Evolutionary conservation across 2,888 invertebrate genomes (phyloP), one percentile per base, ranked within the genome.

Genomic region (Caenorhabditis parvicauda): DNA sequence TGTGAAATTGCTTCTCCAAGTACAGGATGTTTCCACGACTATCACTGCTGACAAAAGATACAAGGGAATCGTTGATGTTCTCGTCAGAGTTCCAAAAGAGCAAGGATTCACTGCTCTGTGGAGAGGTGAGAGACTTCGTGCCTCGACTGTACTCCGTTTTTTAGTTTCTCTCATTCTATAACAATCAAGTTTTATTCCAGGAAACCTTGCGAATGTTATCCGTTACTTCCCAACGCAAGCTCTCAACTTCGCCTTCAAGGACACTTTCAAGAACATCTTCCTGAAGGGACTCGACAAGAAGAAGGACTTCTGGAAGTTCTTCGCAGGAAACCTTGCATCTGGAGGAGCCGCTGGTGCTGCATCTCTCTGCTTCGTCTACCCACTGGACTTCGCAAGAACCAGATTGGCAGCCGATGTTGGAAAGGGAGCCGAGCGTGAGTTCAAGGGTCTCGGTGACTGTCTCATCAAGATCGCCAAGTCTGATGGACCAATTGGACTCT

Each of bases 311-410:
- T 89, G 90, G 89, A 87, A 87, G 70, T 60, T 72, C 71, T 75
- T 77, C 52, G 71, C 67, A 32, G 74, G 72, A 46, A 93, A 92
- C 83, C 86, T 93, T 81, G 91, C 90, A 24, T 89, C 92, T 24
- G 92, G 92, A 79, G 92, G 92, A 84, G 91, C 91, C 73, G 92
- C 92, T 77, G 92, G 92, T 75, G 92, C 92, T 63, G 90, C 92
- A 41, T 92, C 92, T 19, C 87, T 93, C 39, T 89, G 91, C 84
- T 92, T 93, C 84, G 92, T 93, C 75, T 93, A 93, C 85, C 92
- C 92, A 17, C 87, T 93, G 72, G 92, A 93, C 85, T 92, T 91
- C 85, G 92, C 92, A 76, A 88, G 92, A 86, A 93, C 92, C 70
- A 90, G 92, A 87, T 83, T 87, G 72, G 87, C 88, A 81, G 87